These are phyloP conservation scores for Thera obeliscata DNA, from an alignment of 2,888 invertebrate species.

Conservation along the genomic window DNA sequence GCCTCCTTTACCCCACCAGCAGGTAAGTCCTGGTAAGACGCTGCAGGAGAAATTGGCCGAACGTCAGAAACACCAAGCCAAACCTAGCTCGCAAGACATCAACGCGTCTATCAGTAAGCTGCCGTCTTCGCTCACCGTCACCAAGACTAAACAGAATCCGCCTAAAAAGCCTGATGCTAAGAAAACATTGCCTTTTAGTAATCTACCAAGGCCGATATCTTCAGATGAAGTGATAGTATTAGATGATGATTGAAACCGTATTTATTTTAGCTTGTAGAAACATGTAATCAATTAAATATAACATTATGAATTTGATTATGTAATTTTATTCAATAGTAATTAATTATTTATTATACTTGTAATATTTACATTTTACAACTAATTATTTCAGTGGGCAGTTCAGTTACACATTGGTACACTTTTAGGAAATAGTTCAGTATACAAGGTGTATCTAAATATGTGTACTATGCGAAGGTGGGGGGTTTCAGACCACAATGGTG, in stretches of 20 bases:
- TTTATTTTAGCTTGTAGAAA: slow-evolving; percentile 23
- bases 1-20: slow-evolving; percentile 71
- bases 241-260: slow-evolving; percentile 68
- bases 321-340: slow-evolving; percentile 36
- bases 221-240: slow-evolving; percentile 76
- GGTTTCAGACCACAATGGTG: no score
- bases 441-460: no score
- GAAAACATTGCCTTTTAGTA: slow-evolving; percentile 63
- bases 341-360: slow-evolving; percentile 22
- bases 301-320: slow-evolving; percentile 23
- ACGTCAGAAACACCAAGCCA: slow-evolving; percentile 81
- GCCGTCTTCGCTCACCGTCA: slow-evolving; percentile 81
- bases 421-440: background rate
- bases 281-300: slow-evolving; percentile 23
- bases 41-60: slow-evolving; percentile 88
- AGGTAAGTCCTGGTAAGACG: slow-evolving; percentile 86
- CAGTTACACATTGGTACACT: background rate
- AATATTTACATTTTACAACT: slow-evolving; percentile 46
- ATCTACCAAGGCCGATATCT: slow-evolving; percentile 63
- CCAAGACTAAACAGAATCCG: slow-evolving; percentile 64
- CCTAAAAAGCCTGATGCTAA: slow-evolving; percentile 66
- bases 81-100: slow-evolving; percentile 58
- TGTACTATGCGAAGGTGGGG: no score
- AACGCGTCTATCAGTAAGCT: slow-evolving; percentile 74
- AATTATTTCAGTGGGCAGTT: slow-evolving; percentile 13